A percentile compares a stretch with the other conserved stretches of the same genome.
phyloP scores from a whole-genome alignment of 2,888 invertebrate species.

The Tiliacea aurago region DNA sequence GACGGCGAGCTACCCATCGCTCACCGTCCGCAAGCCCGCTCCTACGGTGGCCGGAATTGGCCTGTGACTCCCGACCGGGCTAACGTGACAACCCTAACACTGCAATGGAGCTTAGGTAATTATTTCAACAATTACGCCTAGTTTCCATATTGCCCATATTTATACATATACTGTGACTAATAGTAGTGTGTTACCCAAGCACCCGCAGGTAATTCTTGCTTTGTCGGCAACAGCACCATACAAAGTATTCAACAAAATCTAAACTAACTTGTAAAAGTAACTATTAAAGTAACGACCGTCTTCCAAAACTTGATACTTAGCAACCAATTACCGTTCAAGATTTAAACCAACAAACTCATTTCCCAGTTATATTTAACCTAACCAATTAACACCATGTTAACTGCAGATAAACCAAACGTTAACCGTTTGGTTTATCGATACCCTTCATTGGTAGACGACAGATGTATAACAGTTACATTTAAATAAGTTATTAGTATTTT shows the following conservation, averaged over 20 bases:
- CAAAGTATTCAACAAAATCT: not conserved
- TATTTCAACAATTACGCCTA: no score
- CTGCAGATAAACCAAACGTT: constrained; percentile 50
- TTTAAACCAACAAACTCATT: constrained; percentile 57
- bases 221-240: not conserved
- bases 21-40: no score
- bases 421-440: constrained; percentile 34
- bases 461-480: constrained; percentile 41
- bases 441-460: constrained; percentile 58
- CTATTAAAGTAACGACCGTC: constrained; percentile 27
- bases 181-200: not conserved
- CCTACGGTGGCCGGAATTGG: no score
- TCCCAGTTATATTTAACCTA: constrained; percentile 61
- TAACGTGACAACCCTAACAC: no score
- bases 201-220: not conserved
- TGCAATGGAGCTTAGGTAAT: no score
- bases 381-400: constrained; percentile 63
- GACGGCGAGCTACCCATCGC: no score
- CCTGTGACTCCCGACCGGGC: no score
- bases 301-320: constrained; percentile 12
- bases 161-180: no score
- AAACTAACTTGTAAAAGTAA: constrained; percentile 26
- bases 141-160: no score
- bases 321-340: constrained; percentile 37
- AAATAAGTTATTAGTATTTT: not conserved